Evolutionary conservation across 2,113 vertebrate genomes (phyloP).

Genomic region (Mesembrinibis cayennensis): DNA sequence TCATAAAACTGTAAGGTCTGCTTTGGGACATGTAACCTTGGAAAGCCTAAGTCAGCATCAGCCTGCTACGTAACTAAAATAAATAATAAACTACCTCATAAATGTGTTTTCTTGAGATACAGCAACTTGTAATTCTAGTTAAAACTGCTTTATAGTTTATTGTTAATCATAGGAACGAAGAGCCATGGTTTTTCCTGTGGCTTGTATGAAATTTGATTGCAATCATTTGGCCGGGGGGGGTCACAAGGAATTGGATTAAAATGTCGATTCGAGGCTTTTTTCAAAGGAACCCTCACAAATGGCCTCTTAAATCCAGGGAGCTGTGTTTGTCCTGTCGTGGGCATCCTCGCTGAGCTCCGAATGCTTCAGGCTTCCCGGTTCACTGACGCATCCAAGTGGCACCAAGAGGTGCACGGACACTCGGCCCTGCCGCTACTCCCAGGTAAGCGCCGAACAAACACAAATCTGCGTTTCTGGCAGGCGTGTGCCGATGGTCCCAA

Average conservation of each 20-base stretch:
- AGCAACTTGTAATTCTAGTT: not conserved
- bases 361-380: not conserved
- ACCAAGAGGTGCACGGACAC: not conserved
- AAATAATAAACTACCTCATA: not conserved
- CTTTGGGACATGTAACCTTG: constrained; percentile 1
- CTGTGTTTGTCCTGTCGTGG: not conserved
- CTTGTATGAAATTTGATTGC: not conserved
- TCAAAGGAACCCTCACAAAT: not conserved
- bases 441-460: not conserved
- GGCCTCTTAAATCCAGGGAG: too few relatives aligned
- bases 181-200: not conserved
- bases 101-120: not conserved
- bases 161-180: rapidly evolving
- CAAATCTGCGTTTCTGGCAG: not conserved
- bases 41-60: constrained; percentile 12
- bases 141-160: not conserved
- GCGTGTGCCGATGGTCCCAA: rapidly evolving
- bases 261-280: not conserved
- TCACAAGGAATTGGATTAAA: not conserved
- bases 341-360: not conserved
- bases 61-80: constrained; percentile 40
- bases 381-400: not conserved
- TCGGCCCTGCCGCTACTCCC: not conserved
- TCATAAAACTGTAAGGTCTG: not conserved
- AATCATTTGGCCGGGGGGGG: too few relatives aligned